Percentiles rank a stretch among this genome's conserved stretches.
phyloP scores from a whole-genome alignment of 2,797 vertebrate genomes.

The Gephyroberyx darwinii region DNA sequence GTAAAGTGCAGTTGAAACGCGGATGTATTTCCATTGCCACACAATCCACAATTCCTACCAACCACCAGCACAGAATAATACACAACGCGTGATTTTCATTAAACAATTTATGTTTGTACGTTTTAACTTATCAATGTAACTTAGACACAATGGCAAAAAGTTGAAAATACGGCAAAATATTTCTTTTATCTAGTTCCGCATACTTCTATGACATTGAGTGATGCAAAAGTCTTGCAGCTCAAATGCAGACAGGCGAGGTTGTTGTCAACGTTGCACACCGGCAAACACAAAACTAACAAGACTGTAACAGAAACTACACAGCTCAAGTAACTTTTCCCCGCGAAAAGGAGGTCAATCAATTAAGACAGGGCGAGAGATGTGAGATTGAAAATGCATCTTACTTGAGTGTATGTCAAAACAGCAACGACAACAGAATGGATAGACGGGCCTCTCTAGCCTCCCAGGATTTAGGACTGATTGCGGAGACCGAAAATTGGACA shows the following conservation, averaged over 20 bases:
- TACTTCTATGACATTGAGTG: not conserved
- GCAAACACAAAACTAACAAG: not conserved
- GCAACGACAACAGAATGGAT: slow-evolving; percentile 20
- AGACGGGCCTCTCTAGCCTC: slow-evolving; percentile 6
- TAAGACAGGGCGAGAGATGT: not conserved
- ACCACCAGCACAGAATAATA: too few species aligned
- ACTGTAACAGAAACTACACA: not conserved
- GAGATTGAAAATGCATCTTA: slow-evolving; percentile 50
- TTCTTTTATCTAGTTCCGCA: not conserved
- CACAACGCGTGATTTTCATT: too few species aligned
- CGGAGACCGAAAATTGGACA: slow-evolving; percentile 25
- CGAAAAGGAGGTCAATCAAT: not conserved
- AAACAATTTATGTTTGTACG: too few species aligned
- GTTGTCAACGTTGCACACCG: not conserved
- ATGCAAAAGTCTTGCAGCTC: not conserved
- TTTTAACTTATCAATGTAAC: fast-evolving
- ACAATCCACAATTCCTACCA: not conserved
- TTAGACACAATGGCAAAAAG: not conserved
- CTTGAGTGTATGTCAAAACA: slow-evolving; percentile 57
- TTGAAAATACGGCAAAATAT: too few species aligned
- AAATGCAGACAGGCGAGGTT: not conserved
- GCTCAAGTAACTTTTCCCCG: not conserved
- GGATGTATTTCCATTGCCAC: not conserved
- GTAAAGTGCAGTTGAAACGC: not conserved
- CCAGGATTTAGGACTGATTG: slow-evolving; percentile 20